Evolutionary conservation across 2,888 invertebrate species (phyloP).

Genomic region (Lithophane semibrunnea): DNA sequence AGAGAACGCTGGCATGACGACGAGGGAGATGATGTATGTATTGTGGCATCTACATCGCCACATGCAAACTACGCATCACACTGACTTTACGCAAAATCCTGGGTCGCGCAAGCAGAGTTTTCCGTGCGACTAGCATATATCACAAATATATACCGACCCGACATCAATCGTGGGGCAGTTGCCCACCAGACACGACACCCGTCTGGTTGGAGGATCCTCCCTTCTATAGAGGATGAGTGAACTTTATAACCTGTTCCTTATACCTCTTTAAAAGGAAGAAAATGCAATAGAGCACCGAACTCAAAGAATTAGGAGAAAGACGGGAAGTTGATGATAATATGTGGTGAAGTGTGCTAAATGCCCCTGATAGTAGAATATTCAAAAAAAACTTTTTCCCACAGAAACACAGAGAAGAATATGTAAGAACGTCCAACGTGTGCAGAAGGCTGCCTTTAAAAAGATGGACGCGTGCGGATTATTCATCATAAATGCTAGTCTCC

Average conservation of each 20-base stretch:
- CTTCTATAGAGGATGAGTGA: no score
- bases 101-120: no score
- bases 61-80: no score
- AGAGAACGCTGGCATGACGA: neutral
- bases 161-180: no score
- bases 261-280: neutral
- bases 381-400: neutral
- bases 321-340: neutral
- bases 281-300: neutral
- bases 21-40: neutral
- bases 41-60: no score
- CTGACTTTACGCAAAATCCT: no score
- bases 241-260: no score
- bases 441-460: slow-evolving; percentile 13
- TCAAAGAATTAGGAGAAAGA: neutral
- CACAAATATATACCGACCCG: no score
- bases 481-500: slow-evolving; percentile 10
- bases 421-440: slow-evolving; percentile 24
- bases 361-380: no score
- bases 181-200: no score
- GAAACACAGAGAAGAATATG: slow-evolving; percentile 23
- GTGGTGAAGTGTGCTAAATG: neutral
- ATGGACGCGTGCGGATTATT: slow-evolving; percentile 29
- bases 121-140: no score
- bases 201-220: no score